phyloP scores from a whole-genome alignment of 2,113 vertebrate genomes.

The Ploceus nigricollis region DNA sequence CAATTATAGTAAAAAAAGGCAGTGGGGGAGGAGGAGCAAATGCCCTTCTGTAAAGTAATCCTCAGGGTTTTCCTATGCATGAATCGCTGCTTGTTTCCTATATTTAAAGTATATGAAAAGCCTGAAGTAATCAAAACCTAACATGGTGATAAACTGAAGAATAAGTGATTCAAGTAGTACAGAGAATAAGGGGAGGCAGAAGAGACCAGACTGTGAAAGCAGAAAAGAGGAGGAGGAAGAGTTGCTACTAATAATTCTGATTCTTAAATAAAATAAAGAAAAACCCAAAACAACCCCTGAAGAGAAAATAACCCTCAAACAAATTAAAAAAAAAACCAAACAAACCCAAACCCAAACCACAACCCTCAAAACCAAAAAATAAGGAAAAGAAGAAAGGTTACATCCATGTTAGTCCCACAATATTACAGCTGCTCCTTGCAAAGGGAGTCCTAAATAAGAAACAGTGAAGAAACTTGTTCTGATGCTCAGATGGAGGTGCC shows the following conservation, averaged over 20 bases:
- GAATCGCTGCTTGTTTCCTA: conserved; percentile 53
- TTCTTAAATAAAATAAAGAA: conserved; percentile 45
- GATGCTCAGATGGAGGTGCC: conserved; percentile 94
- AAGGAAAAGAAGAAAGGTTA: conserved; percentile 66
- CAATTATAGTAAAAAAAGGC: conserved; percentile 70
- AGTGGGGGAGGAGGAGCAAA: conserved; percentile 33
- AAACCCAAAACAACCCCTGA: not conserved
- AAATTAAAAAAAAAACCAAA: not conserved
- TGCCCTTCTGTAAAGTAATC: conserved; percentile 68
- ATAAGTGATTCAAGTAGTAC: conserved; percentile 57
- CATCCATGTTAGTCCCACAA: conserved; percentile 85
- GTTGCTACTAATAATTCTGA: conserved; percentile 74
- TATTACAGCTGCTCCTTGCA: conserved; percentile 77
- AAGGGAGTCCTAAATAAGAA: conserved; percentile 78
- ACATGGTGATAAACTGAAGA: not conserved
- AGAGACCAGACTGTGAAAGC: conserved; percentile 23
- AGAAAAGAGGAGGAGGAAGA: conserved; percentile 57
- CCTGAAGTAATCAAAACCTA: conserved; percentile 66
- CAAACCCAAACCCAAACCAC: not conserved
- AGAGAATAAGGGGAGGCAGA: conserved; percentile 44
- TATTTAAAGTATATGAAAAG: conserved; percentile 72
- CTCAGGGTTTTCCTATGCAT: conserved; percentile 47
- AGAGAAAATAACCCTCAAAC: not conserved
- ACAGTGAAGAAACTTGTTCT: conserved; percentile 68
- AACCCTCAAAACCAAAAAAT: not conserved